Conservation (phyloP, 1,140 invertebrate genomes). For the Lordiphosa mommai region DNA sequence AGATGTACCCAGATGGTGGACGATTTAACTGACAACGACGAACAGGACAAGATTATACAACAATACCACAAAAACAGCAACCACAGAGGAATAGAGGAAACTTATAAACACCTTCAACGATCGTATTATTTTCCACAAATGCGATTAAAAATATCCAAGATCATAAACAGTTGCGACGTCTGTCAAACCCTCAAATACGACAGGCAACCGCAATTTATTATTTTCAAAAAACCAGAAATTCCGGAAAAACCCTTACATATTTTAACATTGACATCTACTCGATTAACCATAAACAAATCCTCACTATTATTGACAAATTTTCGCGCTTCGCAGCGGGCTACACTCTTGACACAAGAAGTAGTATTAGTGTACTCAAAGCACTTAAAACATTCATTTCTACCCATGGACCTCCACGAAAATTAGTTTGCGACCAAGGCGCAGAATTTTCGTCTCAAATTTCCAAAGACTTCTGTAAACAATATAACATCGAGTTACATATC, state of each 20-base stretch:
- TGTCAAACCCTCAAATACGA: slow-evolving; percentile 9
- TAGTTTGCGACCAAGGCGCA: slow-evolving; percentile 7
- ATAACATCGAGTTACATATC: background rate
- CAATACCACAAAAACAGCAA: background rate
- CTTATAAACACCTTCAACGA: background rate
- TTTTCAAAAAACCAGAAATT: slow-evolving; percentile 1
- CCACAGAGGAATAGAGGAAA: background rate
- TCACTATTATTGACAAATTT: slow-evolving; percentile 22
- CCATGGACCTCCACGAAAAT: slow-evolving; percentile 1
- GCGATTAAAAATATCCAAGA: background rate
- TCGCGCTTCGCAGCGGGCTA: slow-evolving; percentile 9
- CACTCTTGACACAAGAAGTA: background rate
- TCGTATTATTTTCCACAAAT: background rate
- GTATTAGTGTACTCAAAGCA: background rate
- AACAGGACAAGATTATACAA: background rate
- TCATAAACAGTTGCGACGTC: slow-evolving; percentile 7
- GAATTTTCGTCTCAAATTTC: slow-evolving; percentile 5
- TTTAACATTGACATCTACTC: slow-evolving; percentile 14
- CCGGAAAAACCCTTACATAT: slow-evolving; percentile 8
- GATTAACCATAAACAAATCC: slow-evolving; percentile 5
- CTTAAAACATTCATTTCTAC: background rate
- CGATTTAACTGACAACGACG: background rate
- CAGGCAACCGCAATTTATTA: background rate
- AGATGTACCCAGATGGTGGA: background rate
- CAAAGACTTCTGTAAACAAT: slow-evolving; percentile 17